Conservation (phyloP, 2,888 invertebrate species). For the Diaperis boleti region DNA sequence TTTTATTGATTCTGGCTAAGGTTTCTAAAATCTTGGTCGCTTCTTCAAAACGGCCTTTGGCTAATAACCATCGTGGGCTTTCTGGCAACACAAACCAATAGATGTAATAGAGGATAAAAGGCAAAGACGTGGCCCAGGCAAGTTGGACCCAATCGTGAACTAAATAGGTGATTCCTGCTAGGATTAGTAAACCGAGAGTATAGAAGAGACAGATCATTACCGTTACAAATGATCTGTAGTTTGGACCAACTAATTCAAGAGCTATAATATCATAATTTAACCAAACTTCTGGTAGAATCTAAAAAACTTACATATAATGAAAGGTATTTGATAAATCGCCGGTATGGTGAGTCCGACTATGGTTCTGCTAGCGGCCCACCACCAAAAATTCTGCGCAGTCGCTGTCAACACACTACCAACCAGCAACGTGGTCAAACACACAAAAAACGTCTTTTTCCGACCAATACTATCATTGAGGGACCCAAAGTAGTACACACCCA, state of each 20-base stretch:
- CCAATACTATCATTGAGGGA: conserved; percentile 89
- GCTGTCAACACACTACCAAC: conserved; percentile 85
- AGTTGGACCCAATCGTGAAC: conserved; percentile 87
- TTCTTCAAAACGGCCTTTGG: conserved; percentile 81
- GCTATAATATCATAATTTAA: conserved; percentile 71
- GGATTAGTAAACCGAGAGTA: conserved; percentile 85
- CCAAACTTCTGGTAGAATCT: too few species aligned
- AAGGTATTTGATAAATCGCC: conserved; percentile 94
- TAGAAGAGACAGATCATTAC: conserved; percentile 94
- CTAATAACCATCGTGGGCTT: conserved; percentile 91
- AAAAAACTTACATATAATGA: conserved; percentile 93
- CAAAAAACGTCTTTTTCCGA: conserved; percentile 86
- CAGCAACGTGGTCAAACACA: conserved; percentile 85
- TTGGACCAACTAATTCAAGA: conserved; percentile 90
- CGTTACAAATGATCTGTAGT: conserved; percentile 91
- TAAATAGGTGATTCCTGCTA: conserved; percentile 87
- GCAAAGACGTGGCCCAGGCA: conserved; percentile 84
- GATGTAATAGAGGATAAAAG: conserved; percentile 85
- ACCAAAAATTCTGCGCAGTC: conserved; percentile 82
- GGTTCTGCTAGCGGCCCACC: conserved; percentile 84
- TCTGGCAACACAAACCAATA: conserved; percentile 91
- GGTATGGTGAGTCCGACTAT: conserved; percentile 93
- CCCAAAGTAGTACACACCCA: conserved; percentile 91
- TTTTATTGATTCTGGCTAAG: conserved; percentile 83
- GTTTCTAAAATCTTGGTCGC: conserved; percentile 82